Evolutionary conservation across 1,140 invertebrate species (phyloP).

Genomic region (Hyphantria cunea): DNA sequence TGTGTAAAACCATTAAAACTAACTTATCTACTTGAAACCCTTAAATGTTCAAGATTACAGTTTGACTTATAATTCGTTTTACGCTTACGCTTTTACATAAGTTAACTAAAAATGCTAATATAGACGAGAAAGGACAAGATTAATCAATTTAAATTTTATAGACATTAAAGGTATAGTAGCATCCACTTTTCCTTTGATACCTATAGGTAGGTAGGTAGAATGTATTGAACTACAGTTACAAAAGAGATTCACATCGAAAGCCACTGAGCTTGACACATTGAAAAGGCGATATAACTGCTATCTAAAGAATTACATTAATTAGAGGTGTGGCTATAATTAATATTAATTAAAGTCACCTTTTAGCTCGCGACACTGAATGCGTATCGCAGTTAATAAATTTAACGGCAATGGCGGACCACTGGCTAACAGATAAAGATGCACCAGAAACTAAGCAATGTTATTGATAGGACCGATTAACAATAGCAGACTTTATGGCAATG

Average conservation of each 20-base stretch:
- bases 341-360: slow-evolving; percentile 80
- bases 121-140: too few species aligned
- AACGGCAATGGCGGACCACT: slow-evolving; percentile 58
- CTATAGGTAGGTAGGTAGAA: too few species aligned
- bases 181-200: too few species aligned
- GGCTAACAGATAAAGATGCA: slow-evolving; percentile 66
- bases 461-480: slow-evolving; percentile 20
- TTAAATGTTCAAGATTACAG: too few species aligned
- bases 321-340: slow-evolving; percentile 79
- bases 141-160: too few species aligned
- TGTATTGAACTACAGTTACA: too few species aligned
- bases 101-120: too few species aligned
- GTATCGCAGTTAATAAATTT: slow-evolving; percentile 81
- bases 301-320: slow-evolving; percentile 79
- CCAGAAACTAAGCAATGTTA: slow-evolving; percentile 42
- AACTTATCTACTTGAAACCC: too few species aligned
- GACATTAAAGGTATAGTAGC: too few species aligned
- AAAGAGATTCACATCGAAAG: slow-evolving; percentile 18
- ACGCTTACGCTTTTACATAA: too few species aligned
- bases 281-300: slow-evolving; percentile 42
- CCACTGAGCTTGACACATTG: slow-evolving; percentile 30
- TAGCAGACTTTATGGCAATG: slow-evolving; percentile 33
- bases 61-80: too few species aligned
- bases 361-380: slow-evolving; percentile 74
- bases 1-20: too few species aligned